These are phyloP conservation scores for Pachycephus smyrnensis DNA, from an alignment of 2,888 invertebrate genomes.

Conservation along the genomic window DNA sequence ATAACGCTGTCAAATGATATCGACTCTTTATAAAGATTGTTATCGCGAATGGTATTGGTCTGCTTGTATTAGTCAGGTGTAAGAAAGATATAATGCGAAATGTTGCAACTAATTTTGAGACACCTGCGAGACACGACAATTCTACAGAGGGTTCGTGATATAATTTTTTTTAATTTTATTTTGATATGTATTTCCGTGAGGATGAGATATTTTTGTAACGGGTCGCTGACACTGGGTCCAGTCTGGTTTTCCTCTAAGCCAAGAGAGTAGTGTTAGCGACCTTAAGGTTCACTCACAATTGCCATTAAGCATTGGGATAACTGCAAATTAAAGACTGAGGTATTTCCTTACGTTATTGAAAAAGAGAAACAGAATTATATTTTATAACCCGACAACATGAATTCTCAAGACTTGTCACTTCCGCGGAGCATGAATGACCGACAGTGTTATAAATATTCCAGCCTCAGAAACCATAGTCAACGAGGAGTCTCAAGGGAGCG, in stretches of 20 bases:
- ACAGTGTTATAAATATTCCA: slow-evolving; percentile 29
- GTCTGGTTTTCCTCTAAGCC: not conserved
- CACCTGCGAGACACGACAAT: not conserved
- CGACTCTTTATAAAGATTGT: not conserved
- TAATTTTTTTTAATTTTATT: not conserved
- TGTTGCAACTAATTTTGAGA: not conserved
- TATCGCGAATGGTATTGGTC: not conserved
- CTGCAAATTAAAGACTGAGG: not conserved
- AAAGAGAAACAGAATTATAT: not conserved
- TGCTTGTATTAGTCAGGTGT: not conserved
- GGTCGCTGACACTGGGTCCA: not conserved
- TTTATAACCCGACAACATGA: not conserved
- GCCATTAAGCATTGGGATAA: not conserved
- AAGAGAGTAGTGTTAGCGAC: not conserved
- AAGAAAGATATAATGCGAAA: not conserved
- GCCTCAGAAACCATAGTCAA: slow-evolving; percentile 68
- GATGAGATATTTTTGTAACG: not conserved
- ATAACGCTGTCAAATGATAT: not conserved
- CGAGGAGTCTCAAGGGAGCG: slow-evolving; percentile 88
- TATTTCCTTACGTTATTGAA: not conserved
- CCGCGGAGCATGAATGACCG: not conserved
- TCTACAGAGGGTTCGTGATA: not conserved
- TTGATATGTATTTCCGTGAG: not conserved
- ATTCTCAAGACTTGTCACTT: not conserved
- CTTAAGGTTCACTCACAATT: not conserved